Evolutionary conservation across 2,888 invertebrate species (phyloP).

Genomic region (Dicranocentrus wangi): DNA sequence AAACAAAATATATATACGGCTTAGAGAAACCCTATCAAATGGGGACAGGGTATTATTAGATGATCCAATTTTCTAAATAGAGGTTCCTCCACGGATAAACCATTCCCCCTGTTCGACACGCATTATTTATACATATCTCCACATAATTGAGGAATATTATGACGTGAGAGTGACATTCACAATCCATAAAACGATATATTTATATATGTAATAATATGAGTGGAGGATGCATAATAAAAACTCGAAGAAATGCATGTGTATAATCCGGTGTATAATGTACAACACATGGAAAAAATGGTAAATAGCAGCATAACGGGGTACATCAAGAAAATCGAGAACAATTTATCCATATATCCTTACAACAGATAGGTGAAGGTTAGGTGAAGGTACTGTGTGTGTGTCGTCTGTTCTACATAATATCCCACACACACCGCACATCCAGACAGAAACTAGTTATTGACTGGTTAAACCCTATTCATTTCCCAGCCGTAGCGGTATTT

Average conservation of each 20-base stretch:
- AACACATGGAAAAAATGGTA: background rate
- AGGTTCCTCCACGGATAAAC: background rate
- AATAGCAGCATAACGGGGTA: background rate
- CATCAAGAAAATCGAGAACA: background rate
- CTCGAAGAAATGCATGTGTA: too few relatives aligned
- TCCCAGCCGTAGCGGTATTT: too few relatives aligned
- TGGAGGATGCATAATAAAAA: too few relatives aligned
- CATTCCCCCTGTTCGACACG: background rate
- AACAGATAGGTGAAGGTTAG: conserved; percentile 23
- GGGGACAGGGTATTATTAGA: conserved; percentile 57
- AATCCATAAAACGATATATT: background rate
- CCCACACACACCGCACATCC: background rate
- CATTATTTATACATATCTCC: background rate
- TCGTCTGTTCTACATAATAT: background rate
- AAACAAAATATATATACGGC: too few relatives aligned
- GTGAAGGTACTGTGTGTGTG: conserved; percentile 9
- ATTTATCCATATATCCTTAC: background rate
- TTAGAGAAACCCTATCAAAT: conserved; percentile 26
- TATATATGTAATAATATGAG: background rate
- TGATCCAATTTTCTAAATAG: conserved; percentile 36
- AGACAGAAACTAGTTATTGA: background rate
- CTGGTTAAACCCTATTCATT: background rate
- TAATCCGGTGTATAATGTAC: too few relatives aligned
- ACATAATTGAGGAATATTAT: too few relatives aligned
- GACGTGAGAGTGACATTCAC: background rate